phyloP scores from a whole-genome alignment of 92 coral and sea anemone genomes.

The Heliopora coerulea region DNA sequence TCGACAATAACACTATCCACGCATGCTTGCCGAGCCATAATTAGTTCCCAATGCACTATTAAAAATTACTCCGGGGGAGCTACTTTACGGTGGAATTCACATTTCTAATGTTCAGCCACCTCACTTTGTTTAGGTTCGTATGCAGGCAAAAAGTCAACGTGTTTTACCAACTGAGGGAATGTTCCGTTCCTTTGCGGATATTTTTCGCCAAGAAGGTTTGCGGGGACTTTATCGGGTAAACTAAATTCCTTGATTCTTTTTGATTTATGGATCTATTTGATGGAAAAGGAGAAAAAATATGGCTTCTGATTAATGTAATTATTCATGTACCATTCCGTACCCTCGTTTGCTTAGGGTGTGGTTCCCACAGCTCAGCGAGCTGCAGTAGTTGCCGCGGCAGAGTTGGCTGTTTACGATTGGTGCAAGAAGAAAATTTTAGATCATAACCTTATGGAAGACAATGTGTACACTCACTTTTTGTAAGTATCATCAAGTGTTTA shows the following conservation, averaged over 20 bases:
- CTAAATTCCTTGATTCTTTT: neutral
- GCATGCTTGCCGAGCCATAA: too few relatives aligned
- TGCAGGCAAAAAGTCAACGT: constrained; percentile 87
- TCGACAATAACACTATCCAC: too few relatives aligned
- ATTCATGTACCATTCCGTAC: too few relatives aligned
- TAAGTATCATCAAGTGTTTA: constrained; percentile 13
- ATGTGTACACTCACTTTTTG: constrained; percentile 90
- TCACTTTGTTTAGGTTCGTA: constrained; percentile 63
- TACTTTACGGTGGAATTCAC: too few relatives aligned
- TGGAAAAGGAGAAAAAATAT: too few relatives aligned
- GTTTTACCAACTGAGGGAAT: constrained; percentile 59
- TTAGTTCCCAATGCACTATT: too few relatives aligned
- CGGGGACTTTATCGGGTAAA: constrained; percentile 90
- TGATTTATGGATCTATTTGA: too few relatives aligned
- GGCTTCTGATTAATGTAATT: too few relatives aligned
- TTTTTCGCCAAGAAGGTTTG: constrained; percentile 86
- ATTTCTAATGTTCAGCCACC: too few relatives aligned
- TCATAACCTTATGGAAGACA: constrained; percentile 71
- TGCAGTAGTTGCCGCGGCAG: constrained; percentile 92
- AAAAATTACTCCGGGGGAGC: too few relatives aligned
- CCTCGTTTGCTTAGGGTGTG: constrained; percentile 75
- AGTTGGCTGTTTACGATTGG: constrained; percentile 93
- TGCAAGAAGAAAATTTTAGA: constrained; percentile 79
- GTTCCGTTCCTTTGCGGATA: constrained; percentile 68
- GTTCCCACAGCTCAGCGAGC: constrained; percentile 97